A percentile compares a stretch with the other conserved stretches of the same genome.
Conservation (phyloP, 2,797 vertebrate genomes). For the Tragopan temminckii region DNA sequence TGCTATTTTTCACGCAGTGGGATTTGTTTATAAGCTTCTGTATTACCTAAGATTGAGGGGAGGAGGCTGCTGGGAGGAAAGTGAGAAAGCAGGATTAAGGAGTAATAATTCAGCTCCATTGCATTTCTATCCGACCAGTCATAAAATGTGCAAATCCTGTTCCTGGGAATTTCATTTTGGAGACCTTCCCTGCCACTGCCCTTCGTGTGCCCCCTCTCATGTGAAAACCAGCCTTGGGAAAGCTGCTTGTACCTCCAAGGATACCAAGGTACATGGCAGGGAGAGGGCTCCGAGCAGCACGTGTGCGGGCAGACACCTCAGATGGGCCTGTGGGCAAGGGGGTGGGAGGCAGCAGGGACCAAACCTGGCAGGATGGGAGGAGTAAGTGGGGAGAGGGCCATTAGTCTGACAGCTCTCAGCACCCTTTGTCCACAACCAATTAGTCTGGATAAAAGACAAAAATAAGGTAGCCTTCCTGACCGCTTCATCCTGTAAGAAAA, state of each 20-base stretch:
- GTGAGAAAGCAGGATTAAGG: slow-evolving; percentile 72
- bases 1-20: slow-evolving; percentile 30
- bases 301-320: neutral
- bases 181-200: slow-evolving; percentile 48
- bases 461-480: neutral
- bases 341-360: neutral
- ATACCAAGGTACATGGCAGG: neutral
- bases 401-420: neutral
- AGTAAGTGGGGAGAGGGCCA: neutral
- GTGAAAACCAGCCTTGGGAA: neutral
- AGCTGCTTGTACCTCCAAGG: neutral
- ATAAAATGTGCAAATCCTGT: slow-evolving; percentile 75
- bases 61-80: slow-evolving; percentile 53
- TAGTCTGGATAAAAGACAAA: neutral
- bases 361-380: neutral
- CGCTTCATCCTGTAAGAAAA: neutral
- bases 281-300: neutral
- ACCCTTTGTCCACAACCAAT: neutral
- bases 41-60: slow-evolving; percentile 50
- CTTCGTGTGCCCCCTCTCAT: neutral
- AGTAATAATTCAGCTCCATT: slow-evolving; percentile 53
- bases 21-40: slow-evolving; percentile 74
- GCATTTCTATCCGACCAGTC: slow-evolving; percentile 66
- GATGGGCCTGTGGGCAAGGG: neutral
- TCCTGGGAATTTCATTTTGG: slow-evolving; percentile 59